Conservation (phyloP, 2,797 vertebrate species). For the Graptemys geographica region DNA sequence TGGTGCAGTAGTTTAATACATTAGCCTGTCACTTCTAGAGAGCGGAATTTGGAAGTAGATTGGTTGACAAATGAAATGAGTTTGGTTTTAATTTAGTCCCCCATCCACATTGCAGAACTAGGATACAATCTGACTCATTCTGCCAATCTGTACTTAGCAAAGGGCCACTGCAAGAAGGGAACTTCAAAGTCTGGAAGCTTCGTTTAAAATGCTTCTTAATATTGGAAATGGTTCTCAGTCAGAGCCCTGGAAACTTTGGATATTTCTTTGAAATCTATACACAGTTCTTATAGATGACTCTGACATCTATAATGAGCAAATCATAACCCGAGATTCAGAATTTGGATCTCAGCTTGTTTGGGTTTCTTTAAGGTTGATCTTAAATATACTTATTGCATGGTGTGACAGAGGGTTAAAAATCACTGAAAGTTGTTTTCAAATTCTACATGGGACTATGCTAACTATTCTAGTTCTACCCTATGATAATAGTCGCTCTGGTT, state of each 20-base stretch:
- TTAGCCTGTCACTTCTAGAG: slow-evolving; percentile 48
- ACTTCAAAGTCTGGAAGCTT: background rate
- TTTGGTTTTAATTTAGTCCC: slow-evolving; percentile 31
- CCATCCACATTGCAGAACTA: background rate
- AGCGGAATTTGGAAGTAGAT: slow-evolving; percentile 25
- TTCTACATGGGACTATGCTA: background rate
- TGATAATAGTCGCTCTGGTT: background rate
- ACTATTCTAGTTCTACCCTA: background rate
- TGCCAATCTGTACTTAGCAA: background rate
- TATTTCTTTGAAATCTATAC: background rate
- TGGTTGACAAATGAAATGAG: slow-evolving; percentile 45
- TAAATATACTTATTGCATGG: background rate
- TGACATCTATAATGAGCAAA: background rate
- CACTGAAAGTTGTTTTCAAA: background rate
- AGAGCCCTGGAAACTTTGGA: background rate
- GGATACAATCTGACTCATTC: background rate
- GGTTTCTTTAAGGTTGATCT: background rate
- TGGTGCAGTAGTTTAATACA: slow-evolving; percentile 39
- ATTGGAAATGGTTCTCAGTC: background rate
- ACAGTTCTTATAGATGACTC: background rate
- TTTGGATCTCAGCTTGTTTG: fast-evolving
- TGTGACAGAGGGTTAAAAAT: background rate
- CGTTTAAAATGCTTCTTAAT: background rate
- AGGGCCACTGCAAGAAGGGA: background rate
- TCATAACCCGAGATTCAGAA: background rate